phyloP scores from a whole-genome alignment of 2,113 vertebrate genomes.

The Trichechus manatus region DNA sequence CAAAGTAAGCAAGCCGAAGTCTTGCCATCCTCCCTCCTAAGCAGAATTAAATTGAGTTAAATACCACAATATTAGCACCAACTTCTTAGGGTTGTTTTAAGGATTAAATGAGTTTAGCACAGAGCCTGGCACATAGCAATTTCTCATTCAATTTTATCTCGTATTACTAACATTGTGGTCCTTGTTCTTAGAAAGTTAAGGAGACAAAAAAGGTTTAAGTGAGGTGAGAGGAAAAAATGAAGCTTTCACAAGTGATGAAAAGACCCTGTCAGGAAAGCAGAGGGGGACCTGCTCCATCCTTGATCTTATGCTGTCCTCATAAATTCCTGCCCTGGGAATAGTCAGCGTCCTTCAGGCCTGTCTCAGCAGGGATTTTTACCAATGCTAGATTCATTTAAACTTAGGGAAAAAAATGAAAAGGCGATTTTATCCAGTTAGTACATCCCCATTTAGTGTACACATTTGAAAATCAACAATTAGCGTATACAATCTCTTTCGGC shows the following conservation, averaged over 20 bases:
- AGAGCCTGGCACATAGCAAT: neutral
- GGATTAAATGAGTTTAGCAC: neutral
- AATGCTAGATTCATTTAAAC: conserved; percentile 53
- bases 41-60: neutral
- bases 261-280: neutral
- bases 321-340: neutral
- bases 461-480: conserved; percentile 47
- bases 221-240: neutral
- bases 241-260: neutral
- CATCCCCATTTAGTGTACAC: neutral
- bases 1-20: too few species aligned
- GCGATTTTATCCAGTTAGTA: conserved; percentile 13
- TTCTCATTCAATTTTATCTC: neutral
- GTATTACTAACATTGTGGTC: neutral
- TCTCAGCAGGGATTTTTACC: neutral
- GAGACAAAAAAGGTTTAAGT: neutral
- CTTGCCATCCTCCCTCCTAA: too few species aligned
- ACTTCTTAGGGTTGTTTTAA: neutral
- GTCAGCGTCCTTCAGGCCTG: neutral
- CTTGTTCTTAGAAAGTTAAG: neutral
- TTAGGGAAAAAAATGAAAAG: neutral
- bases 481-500: conserved; percentile 17
- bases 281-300: neutral
- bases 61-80: neutral
- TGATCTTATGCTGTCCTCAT: neutral